Evolutionary conservation across 2,888 invertebrate genomes (phyloP).

Genomic region (Luperina nickerlii): DNA sequence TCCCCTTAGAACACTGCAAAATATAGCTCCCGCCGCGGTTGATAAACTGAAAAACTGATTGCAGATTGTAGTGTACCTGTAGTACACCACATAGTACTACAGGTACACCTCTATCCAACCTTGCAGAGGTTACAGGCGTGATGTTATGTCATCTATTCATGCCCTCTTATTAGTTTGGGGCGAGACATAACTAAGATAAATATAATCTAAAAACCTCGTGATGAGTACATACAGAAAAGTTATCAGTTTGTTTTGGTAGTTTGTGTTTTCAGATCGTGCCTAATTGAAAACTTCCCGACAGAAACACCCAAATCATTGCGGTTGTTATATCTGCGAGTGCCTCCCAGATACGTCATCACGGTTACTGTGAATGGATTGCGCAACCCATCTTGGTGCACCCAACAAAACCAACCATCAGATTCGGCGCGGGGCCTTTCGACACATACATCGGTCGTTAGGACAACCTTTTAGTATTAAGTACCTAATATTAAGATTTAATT

Average conservation of each 20-base stretch:
- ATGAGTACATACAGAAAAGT: neutral
- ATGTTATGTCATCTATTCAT: neutral
- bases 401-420: too few species aligned
- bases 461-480: too few species aligned
- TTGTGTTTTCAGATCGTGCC: neutral
- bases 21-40: too few species aligned
- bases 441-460: too few species aligned
- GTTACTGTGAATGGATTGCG: too few species aligned
- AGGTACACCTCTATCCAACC: too few species aligned
- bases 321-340: neutral
- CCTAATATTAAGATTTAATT: too few species aligned
- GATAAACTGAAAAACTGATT: neutral
- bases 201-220: neutral
- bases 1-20: neutral
- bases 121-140: neutral
- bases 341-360: too few species aligned
- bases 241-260: slow-evolving; percentile 1
- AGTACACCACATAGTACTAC: too few species aligned
- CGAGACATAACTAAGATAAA: neutral
- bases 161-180: neutral
- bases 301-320: slow-evolving; percentile 14
- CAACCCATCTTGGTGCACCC: too few species aligned
- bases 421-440: too few species aligned
- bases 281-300: slow-evolving; percentile 14
- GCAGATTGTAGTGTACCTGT: too few species aligned